Base-by-base conservation (phyloP, 37 sponge, comb jelly and placozoan species). In the Amphimedon queenslandica region DNA sequence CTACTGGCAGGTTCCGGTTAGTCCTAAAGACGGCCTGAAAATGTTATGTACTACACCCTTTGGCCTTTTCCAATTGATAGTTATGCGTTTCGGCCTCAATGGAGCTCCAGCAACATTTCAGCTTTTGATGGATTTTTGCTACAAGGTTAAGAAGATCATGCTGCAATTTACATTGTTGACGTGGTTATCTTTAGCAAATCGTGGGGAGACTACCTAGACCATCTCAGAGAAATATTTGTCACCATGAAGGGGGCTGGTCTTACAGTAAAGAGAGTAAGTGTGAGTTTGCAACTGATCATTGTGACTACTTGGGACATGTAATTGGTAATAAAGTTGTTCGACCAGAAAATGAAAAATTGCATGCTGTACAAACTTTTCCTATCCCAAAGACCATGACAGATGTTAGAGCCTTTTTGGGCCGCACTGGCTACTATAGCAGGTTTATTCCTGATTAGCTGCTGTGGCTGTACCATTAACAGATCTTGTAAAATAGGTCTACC, bases 161-260 rank as follows among this genome's bases (percentile, higher is more conserved):
- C 79, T 8, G 74, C 74, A 30, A 79, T 69, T 11, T 84, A 84
- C 74, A 33, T 84, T 5, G 85, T 78, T 78, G 85, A 84, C 57
- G 37, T 70, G 2, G 66, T 85, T 4, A 55, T 79, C 31, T 73
- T 61, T 64, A 85, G 86, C 37, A 28, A 36, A 8, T 57, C 69
- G 23, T 85, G 86, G 80, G 80, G 73, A 56, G 75, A 85, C 24
- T 79, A 84, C 30, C 63, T 78, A 18, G 20, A 32, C 24, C 75
- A 80, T 24, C 6, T 85, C 27, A 11, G 55, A 36, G 34, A 23
- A 40, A 70, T 85, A 23, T 36, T 85, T 23, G 37, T 43, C 30
- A 57, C 29, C n/a, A 37, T 85, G 25, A 21, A 37, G 31, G 40
- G 29, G 18, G 76, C 76, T 5, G 86, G 86, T 29, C 42, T 85